phyloP scores from a whole-genome alignment of 2,113 vertebrate genomes.

The Panurus biarmicus region DNA sequence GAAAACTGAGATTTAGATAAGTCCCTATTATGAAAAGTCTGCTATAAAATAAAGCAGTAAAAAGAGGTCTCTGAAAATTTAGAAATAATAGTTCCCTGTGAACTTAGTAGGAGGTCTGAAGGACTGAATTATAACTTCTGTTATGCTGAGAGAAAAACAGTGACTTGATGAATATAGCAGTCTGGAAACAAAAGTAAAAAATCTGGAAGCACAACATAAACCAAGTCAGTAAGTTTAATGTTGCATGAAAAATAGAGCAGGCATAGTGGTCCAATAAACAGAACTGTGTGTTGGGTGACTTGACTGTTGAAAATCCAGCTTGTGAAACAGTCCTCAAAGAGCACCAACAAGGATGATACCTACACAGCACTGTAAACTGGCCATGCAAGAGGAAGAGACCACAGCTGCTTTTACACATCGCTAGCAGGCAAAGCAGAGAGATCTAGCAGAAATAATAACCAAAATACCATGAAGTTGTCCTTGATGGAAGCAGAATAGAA shows the following conservation, averaged over 20 bases:
- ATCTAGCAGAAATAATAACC: not conserved
- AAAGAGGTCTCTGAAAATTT: not conserved
- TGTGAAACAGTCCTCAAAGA: not conserved
- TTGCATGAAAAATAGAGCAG: not conserved
- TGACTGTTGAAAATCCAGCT: not conserved
- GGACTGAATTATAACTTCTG: not conserved
- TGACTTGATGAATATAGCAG: not conserved
- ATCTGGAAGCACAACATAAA: not conserved
- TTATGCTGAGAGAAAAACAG: not conserved
- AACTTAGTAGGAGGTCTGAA: not conserved
- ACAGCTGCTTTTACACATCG: not conserved
- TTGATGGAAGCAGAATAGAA: accelerated
- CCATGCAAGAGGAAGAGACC: not conserved
- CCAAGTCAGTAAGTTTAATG: not conserved
- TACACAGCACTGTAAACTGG: not conserved
- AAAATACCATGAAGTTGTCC: not conserved
- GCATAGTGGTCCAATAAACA: not conserved
- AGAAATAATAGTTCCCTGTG: not conserved
- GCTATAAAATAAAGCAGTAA: not conserved
- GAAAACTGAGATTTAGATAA: not conserved
- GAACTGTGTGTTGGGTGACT: not conserved
- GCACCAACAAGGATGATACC: not conserved
- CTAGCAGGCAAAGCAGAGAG: not conserved
- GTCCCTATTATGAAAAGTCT: not conserved
- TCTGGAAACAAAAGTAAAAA: not conserved